Conservation (phyloP, 2,797 vertebrate species). For the Euphonia xanthogaster region DNA sequence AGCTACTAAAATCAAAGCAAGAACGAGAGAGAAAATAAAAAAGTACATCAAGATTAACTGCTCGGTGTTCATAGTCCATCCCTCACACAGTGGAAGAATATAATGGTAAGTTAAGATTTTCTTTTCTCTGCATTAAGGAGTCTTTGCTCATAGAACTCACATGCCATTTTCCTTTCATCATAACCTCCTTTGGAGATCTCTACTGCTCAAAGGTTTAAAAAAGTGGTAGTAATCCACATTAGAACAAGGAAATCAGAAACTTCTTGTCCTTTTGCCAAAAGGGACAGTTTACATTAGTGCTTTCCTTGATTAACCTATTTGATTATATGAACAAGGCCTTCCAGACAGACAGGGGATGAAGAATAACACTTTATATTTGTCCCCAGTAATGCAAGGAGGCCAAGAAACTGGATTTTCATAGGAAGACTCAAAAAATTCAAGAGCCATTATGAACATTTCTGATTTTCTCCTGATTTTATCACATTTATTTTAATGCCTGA, state of each 20-base stretch:
- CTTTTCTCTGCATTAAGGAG: not conserved
- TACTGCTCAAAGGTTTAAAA: not conserved
- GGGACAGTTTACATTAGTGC: not conserved
- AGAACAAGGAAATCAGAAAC: not conserved
- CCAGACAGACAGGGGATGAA: not conserved
- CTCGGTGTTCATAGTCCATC: not conserved
- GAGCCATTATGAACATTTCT: not conserved
- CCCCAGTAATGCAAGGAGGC: not conserved
- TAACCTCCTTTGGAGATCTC: not conserved
- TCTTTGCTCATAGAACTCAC: not conserved
- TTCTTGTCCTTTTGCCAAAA: not conserved
- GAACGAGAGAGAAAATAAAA: not conserved
- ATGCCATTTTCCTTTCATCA: not conserved
- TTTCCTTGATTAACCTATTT: not conserved
- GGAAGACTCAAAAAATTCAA: not conserved
- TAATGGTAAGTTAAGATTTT: not conserved
- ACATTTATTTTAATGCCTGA: not conserved
- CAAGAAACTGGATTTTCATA: not conserved
- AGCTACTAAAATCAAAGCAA: not conserved
- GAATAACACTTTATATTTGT: not conserved
- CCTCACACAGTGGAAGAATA: not conserved
- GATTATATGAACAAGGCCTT: not conserved
- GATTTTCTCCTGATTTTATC: not conserved
- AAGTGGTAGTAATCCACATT: not conserved
- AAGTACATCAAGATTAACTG: not conserved